Conservation (phyloP, 2,797 vertebrate genomes). For the Schizopygopsis pylzovi region DNA sequence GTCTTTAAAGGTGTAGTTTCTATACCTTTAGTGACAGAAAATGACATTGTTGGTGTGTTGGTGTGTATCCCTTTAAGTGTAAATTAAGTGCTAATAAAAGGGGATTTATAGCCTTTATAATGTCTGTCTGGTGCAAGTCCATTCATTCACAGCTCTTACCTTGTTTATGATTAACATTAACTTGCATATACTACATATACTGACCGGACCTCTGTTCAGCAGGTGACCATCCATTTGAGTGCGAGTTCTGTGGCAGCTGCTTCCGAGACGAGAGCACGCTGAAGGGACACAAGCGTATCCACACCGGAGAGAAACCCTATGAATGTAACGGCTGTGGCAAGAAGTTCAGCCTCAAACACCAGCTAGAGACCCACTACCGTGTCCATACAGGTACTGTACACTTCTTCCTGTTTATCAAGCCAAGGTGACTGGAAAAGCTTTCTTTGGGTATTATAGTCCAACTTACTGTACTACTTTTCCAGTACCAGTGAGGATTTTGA, state of each 20-base stretch:
- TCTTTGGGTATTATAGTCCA: conserved; percentile 4
- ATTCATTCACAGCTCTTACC: neutral
- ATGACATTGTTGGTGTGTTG: no score
- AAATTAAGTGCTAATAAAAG: neutral
- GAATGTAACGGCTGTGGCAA: conserved; percentile 99
- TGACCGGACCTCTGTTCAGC: conserved; percentile 54
- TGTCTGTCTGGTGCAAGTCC: neutral
- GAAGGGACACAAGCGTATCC: conserved; percentile 98
- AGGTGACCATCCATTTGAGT: conserved; percentile 96
- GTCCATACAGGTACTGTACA: conserved; percentile 90
- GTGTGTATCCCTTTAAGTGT: neutral
- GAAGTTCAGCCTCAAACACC: conserved; percentile 99
- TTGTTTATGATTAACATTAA: neutral
- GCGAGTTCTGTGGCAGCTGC: conserved; percentile 98
- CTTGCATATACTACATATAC: neutral
- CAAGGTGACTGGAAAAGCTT: neutral
- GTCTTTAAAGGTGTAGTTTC: neutral
- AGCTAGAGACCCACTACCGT: conserved; percentile 98
- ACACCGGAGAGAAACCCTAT: conserved; percentile 97
- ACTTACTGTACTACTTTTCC: neutral
- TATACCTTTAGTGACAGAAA: no score
- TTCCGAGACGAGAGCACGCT: conserved; percentile 97
- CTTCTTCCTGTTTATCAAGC: neutral
- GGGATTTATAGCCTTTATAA: neutral
- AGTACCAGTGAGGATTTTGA: neutral